These are phyloP conservation scores for Dendroctonus valens DNA, from an alignment of 1,140 invertebrate genomes.

Conservation along the genomic window DNA sequence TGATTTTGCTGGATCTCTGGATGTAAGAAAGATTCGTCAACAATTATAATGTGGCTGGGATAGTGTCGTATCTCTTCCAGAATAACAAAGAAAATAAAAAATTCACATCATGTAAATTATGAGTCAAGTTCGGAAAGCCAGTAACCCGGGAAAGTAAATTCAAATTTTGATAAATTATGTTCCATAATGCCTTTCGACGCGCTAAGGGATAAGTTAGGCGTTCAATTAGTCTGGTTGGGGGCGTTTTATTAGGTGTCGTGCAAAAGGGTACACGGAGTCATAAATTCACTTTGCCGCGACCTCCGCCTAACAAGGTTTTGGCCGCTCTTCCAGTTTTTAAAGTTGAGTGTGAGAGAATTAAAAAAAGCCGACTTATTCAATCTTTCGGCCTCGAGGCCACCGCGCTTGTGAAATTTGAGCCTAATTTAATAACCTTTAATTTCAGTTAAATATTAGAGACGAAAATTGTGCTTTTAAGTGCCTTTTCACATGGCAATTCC, in stretches of 20 bases:
- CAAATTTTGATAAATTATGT: slow-evolving; percentile 20
- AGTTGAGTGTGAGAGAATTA: background rate
- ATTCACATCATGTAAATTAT: background rate
- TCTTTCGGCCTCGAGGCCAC: too few species aligned
- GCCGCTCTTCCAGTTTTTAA: background rate
- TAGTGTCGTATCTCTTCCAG: too few species aligned
- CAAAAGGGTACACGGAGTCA: slow-evolving; percentile 19
- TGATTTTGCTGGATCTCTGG: too few species aligned
- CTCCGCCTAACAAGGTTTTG: background rate
- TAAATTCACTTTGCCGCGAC: slow-evolving; percentile 12
- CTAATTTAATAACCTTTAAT: too few species aligned
- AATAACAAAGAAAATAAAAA: background rate
- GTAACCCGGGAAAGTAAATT: slow-evolving; percentile 6
- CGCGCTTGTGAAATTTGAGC: too few species aligned
- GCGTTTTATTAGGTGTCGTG: slow-evolving; percentile 26
- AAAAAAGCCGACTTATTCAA: too few species aligned
- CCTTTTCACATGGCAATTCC: too few species aligned
- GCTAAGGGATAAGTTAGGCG: slow-evolving; percentile 21
- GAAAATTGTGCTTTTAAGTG: too few species aligned
- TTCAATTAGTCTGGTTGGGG: slow-evolving; percentile 24
- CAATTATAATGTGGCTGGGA: too few species aligned
- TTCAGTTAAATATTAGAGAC: too few species aligned
- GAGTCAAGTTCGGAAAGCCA: background rate
- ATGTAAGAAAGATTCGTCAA: too few species aligned
- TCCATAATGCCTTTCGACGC: slow-evolving; percentile 11